Base-by-base conservation (phyloP, 92 coral and sea anemone species). In the Epizoanthus ramosus region DNA sequence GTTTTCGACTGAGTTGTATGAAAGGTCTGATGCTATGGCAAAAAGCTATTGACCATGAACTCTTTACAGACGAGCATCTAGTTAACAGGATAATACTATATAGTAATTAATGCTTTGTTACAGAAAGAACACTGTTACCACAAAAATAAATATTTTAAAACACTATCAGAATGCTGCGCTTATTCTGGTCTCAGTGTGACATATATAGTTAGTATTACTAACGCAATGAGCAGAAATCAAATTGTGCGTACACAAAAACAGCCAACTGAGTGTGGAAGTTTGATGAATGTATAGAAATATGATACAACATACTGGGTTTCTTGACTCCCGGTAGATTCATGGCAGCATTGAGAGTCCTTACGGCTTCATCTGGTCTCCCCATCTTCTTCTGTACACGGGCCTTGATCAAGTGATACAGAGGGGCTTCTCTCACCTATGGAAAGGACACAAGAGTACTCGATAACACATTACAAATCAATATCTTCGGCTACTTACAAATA, bases 301-400 rank as follows among this genome's bases (percentile, higher is more conserved):
- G 4, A 37, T 77, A 31, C 15, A 35, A 57, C 94, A 7, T 91
- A 97, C 99, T 92, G 79, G 95, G 84, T 87, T 92, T 97, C 72
- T 87, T 91, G 50, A 97, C 98, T 22, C 99, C 99, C 19, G 98
- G 98, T 18, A 97, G 92, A 54, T 88, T 93, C 98, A 97, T 97
- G 9, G 99, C 99, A 33, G 92, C 92, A 17, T 74, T 95, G 85
- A 97, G 86, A 19, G 98, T 97, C 76, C 85, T 92, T 63, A 97
- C 92, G 79, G 98, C 93, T 75, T 97, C 99, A 10, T 97, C 94
- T 2, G 93, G 85, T 39, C 94, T 91, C 28, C 98, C 99, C 87
- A 87, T 79, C 85, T 94, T 97, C 85, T 88, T 92, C 81, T 90
- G 98, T 39, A 97, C 99, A 61, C 96, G 90, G 8, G 98, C 99